Evolutionary conservation across 2,888 invertebrate genomes (phyloP).

Genomic region (Acheta domesticus): DNA sequence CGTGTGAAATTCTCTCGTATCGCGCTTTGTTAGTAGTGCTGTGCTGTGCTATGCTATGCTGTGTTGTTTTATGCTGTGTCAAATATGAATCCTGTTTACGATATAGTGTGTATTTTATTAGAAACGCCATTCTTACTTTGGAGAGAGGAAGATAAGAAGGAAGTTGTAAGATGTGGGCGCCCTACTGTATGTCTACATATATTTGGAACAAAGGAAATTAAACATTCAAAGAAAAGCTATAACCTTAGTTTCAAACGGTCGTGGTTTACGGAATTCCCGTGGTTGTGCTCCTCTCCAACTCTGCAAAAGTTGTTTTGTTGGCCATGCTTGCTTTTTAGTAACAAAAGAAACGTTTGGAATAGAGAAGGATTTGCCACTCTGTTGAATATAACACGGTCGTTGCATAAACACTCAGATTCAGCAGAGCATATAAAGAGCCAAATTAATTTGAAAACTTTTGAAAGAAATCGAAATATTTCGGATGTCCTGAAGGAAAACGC

Average conservation of each 20-base stretch:
- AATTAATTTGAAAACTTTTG: neutral
- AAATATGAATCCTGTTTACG: conserved; percentile 22
- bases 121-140: neutral
- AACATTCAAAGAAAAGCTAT: conserved; percentile 19
- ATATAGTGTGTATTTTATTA: neutral
- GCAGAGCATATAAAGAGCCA: conserved; percentile 22
- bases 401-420: neutral
- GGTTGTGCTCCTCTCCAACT: too few relatives aligned
- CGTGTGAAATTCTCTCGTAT: too few relatives aligned
- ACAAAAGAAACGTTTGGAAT: neutral
- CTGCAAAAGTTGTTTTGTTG: neutral
- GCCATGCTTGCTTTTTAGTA: conserved; percentile 20
- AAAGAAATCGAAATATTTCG: neutral
- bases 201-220: neutral
- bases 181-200: conserved; percentile 20
- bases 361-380: conserved; percentile 22
- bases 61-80: neutral
- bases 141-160: conserved; percentile 21
- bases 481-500: conserved; percentile 32
- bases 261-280: too few relatives aligned
- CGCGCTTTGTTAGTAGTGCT: neutral
- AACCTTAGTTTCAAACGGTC: neutral
- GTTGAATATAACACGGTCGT: conserved; percentile 23
- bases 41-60: neutral
- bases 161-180: conserved; percentile 12